These are phyloP conservation scores for Platycheirus albimanus DNA, from an alignment of 2,888 invertebrate genomes.

Conservation along the genomic window DNA sequence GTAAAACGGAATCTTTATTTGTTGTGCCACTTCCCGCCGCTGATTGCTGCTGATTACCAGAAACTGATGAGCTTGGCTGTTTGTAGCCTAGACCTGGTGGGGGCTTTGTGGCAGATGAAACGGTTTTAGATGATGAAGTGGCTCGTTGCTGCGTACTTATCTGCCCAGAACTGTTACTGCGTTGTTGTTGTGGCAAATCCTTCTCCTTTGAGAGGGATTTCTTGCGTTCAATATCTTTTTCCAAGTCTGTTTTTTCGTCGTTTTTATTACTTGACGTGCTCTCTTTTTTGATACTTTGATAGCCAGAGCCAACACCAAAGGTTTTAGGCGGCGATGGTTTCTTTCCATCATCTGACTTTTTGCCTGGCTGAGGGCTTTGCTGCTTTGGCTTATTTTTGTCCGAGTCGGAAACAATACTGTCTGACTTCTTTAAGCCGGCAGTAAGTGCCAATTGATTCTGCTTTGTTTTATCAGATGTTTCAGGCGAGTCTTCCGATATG, in stretches of 20 bases:
- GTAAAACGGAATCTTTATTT: constrained; percentile 69
- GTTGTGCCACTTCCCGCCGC: constrained; percentile 83
- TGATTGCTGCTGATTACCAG: constrained; percentile 78
- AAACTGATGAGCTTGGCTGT: constrained; percentile 43
- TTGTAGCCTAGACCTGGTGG: constrained; percentile 77
- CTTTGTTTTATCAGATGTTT: constrained; percentile 86
- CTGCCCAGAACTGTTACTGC: constrained; percentile 75
- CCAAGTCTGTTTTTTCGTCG: constrained; percentile 91
- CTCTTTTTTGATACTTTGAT: constrained; percentile 74
- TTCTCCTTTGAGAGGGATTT: constrained; percentile 79
- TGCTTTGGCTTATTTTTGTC: constrained; percentile 76
- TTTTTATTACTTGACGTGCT: constrained; percentile 76
- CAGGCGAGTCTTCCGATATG: constrained; percentile 77
- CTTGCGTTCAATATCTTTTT: constrained; percentile 81
- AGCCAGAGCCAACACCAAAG: constrained; percentile 73
- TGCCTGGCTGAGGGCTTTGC: constrained; percentile 75
- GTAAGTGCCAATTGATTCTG: constrained; percentile 87
- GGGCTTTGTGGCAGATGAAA: constrained; percentile 70
- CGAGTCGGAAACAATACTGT: constrained; percentile 59
- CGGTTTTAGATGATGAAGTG: constrained; percentile 68
- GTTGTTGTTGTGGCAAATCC: constrained; percentile 76
- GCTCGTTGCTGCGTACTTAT: constrained; percentile 58
- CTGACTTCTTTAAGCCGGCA: constrained; percentile 84
- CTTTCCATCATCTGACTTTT: constrained; percentile 57
- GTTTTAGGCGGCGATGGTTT: constrained; percentile 76